Evolutionary conservation across 2,113 vertebrate genomes (phyloP).

Genomic region (Diadophis punctatus): DNA sequence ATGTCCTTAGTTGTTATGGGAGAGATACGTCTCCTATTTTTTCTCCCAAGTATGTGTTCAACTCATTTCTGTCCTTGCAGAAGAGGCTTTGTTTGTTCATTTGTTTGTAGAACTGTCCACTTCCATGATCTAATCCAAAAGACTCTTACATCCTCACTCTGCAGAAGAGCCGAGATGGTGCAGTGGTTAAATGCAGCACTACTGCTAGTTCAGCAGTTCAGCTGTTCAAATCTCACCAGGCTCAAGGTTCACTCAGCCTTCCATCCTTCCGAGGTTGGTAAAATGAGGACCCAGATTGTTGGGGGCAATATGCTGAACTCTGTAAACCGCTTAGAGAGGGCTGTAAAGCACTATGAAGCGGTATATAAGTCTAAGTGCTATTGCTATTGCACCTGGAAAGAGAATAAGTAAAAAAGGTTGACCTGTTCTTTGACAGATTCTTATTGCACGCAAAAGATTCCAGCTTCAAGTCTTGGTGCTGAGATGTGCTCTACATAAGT

Average conservation of each 20-base stretch:
- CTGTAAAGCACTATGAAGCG: too few relatives aligned
- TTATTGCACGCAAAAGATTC: not conserved
- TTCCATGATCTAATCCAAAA: not conserved
- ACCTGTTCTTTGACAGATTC: not conserved
- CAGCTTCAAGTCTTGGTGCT: not conserved
- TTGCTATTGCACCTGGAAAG: too few relatives aligned
- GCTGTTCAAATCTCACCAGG: too few relatives aligned
- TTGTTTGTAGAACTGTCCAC: not conserved
- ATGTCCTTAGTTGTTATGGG: not conserved
- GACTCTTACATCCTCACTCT: not conserved
- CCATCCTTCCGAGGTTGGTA: too few relatives aligned
- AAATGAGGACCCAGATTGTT: too few relatives aligned
- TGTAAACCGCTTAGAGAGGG: too few relatives aligned
- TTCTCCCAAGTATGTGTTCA: not conserved
- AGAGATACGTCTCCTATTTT: not conserved
- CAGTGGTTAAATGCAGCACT: too few relatives aligned
- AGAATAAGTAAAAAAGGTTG: not conserved
- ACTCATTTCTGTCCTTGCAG: not conserved
- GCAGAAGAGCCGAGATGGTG: too few relatives aligned
- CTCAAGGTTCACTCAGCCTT: too few relatives aligned
- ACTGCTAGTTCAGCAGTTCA: too few relatives aligned
- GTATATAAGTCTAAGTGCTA: too few relatives aligned
- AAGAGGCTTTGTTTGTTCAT: not conserved
- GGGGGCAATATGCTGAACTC: too few relatives aligned
- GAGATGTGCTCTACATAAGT: not conserved